Percentiles rank a stretch among this genome's conserved stretches.
Evolutionary conservation across 2,797 vertebrate species (phyloP).

Genomic region (Pseudomugil gertrudae): DNA sequence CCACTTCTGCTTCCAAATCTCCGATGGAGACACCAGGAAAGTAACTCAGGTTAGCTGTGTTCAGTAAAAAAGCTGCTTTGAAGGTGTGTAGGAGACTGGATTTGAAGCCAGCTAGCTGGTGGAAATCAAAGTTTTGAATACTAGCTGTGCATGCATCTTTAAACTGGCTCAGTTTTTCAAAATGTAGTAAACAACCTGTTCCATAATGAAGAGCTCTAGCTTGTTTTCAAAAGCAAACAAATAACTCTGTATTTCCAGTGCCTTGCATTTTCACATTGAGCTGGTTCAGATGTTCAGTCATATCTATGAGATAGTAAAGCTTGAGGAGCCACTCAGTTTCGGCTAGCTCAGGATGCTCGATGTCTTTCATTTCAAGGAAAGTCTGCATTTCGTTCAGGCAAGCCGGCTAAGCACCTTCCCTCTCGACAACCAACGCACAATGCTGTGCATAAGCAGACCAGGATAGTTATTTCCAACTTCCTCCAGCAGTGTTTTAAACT

Average conservation of each 20-base stretch:
- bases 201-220: slow-evolving; percentile 48
- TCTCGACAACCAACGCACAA: slow-evolving; percentile 53
- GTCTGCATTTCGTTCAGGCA: slow-evolving; percentile 43
- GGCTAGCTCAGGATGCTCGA: not conserved
- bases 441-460: slow-evolving; percentile 52
- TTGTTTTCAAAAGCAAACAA: slow-evolving; percentile 62
- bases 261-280: slow-evolving; percentile 56
- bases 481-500: slow-evolving; percentile 17
- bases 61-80: slow-evolving; percentile 39
- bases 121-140: slow-evolving; percentile 42
- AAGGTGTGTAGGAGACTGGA: slow-evolving; percentile 49
- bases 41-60: not conserved
- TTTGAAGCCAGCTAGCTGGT: slow-evolving; percentile 46
- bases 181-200: slow-evolving; percentile 44
- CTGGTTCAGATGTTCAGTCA: slow-evolving; percentile 45
- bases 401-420: slow-evolving; percentile 45
- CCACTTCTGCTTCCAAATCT: slow-evolving; percentile 1
- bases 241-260: slow-evolving; percentile 48
- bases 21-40: slow-evolving; percentile 6
- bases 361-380: slow-evolving; percentile 52
- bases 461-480: slow-evolving; percentile 53
- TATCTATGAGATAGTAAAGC: slow-evolving; percentile 19
- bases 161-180: slow-evolving; percentile 48
- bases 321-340: not conserved
- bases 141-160: slow-evolving; percentile 48